Evolutionary conservation across 1,140 invertebrate genomes (phyloP), one percentile per base, ranked within the genome.

Genomic region (Sesamia nonagrioides): DNA sequence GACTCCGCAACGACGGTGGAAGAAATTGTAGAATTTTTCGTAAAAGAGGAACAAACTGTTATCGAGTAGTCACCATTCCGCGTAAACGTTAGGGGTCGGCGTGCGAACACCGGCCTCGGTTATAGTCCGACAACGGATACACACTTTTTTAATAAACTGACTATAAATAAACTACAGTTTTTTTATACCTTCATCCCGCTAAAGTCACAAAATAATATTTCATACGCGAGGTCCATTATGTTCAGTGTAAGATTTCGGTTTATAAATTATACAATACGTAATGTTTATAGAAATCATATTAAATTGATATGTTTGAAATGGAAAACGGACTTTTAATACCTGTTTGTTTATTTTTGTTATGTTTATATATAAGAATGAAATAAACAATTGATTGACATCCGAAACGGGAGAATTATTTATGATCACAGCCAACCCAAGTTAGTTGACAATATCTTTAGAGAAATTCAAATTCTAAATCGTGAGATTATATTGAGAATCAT

Each of bases 11-110:
- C 99, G 88, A 97, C 99, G 85, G 98, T 99, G 90, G 98, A 99
- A 91, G 99, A 99, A 96, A 96, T 98, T 89, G 97, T 99, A 87
- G 99, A 99, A 97, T 99, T 99, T 97, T 98, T 99, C 95, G 97
- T 99, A 88, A 99, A 99, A 96, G 98, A 99, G 96, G 99, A 99
- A 96, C 96, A 96, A 83, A 98, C 97, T 18, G 94, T 97, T 79
- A 95, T 99, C 87, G 97, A 98, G 94, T 95, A 95, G 92, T 94
- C 93, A 84, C 83, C 85, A 92, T 91, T 83, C 66, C 27, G 35
- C 50, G 63, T n/a, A 60, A 71, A 81, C 88, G 86, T 86, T 66
- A 50, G 86, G 84, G 91, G 89, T 87, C 89, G 87, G 91, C 50
- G 72, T 27, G 11, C 52, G 17, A 15, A 54, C 73, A 80, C 86